Conservation (phyloP, 1,140 invertebrate genomes). For the Macrobrachium rosenbergii region DNA sequence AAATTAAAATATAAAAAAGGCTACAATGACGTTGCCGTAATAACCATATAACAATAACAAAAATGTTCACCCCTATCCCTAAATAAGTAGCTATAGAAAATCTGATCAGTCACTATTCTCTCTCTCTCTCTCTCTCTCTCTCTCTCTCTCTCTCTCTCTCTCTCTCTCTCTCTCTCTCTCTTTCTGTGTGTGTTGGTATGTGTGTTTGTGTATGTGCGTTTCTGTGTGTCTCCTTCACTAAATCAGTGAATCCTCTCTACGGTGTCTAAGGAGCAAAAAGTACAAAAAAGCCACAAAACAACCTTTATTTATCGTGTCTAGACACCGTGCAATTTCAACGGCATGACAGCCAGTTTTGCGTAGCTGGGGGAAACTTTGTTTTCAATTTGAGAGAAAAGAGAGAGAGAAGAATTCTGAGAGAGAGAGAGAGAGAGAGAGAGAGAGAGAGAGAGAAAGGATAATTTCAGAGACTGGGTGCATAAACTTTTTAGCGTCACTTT, state of each 20-base stretch:
- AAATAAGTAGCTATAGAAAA: too few relatives aligned
- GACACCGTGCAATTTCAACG: too few relatives aligned
- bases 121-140: slow-evolving; percentile 5
- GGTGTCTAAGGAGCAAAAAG: not conserved
- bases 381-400: not conserved
- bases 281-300: too few relatives aligned
- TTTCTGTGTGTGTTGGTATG: too few relatives aligned
- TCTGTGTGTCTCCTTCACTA: not conserved
- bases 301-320: not conserved
- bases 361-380: not conserved
- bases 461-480: too few relatives aligned
- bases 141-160: slow-evolving; percentile 1
- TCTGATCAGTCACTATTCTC: not conserved
- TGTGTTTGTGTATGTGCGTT: too few relatives aligned
- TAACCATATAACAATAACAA: too few relatives aligned
- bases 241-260: not conserved
- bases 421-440: not conserved
- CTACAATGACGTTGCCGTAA: too few relatives aligned
- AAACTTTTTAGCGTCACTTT: too few relatives aligned
- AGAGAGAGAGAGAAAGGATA: not conserved
- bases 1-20: too few relatives aligned
- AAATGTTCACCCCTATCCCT: too few relatives aligned
- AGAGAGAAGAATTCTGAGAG: not conserved
- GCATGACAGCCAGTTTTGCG: too few relatives aligned
- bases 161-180: slow-evolving; percentile 5